Evolutionary conservation across 2,888 invertebrate genomes (phyloP).

Genomic region (Podabrus alpinus): DNA sequence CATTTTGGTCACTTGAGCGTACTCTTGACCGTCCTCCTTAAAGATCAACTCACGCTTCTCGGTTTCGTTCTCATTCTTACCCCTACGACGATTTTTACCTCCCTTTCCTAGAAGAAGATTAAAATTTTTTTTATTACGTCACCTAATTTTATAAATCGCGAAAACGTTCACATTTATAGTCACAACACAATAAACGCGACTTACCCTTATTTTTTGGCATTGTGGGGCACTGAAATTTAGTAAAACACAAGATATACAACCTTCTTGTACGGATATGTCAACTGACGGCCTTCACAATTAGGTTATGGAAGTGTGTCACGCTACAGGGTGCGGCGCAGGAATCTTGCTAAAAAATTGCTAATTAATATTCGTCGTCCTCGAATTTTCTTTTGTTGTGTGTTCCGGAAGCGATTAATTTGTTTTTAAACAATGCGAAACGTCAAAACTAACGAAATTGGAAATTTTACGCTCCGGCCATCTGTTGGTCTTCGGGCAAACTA

Average conservation of each 20-base stretch:
- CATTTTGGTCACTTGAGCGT: conserved; percentile 99
- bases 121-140: not conserved
- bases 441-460: too few species aligned
- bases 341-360: not conserved
- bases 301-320: not conserved
- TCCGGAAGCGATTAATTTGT: too few species aligned
- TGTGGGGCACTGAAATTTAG: not conserved
- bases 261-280: not conserved
- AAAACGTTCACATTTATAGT: not conserved
- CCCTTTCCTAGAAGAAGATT: conserved; percentile 85
- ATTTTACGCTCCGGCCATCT: too few species aligned
- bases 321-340: not conserved
- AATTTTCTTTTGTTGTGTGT: too few species aligned
- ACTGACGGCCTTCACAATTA: not conserved
- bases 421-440: too few species aligned
- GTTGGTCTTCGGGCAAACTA: too few species aligned
- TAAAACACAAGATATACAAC: not conserved
- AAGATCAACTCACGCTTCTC: conserved; percentile 99
- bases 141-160: not conserved
- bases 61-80: conserved; percentile 99
- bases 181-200: conserved; percentile 26
- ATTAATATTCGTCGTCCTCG: too few species aligned
- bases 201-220: conserved; percentile 68
- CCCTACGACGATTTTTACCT: conserved; percentile 99
- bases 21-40: conserved; percentile 99